These are phyloP conservation scores for Rotaria sp. DNA, from an alignment of 2,888 invertebrate species.

Conservation along the genomic window DNA sequence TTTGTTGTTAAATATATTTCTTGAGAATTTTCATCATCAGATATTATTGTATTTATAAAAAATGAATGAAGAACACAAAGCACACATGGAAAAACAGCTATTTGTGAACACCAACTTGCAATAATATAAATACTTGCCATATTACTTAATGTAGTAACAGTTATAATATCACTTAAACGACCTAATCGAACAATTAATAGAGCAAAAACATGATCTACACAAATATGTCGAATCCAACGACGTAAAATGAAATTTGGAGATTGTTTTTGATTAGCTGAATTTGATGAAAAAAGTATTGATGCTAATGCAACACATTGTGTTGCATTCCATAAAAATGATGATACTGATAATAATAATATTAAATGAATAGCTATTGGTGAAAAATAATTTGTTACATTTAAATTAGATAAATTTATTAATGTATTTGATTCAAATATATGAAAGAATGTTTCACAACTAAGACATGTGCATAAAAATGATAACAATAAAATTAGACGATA, in stretches of 20 bases:
- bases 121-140: not conserved
- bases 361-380: not conserved
- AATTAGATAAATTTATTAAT: not conserved
- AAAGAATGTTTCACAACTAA: not conserved
- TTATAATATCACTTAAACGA: too few relatives aligned
- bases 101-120: not conserved
- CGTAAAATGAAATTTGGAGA: not conserved
- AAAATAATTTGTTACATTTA: not conserved
- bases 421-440: not conserved
- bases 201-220: not conserved
- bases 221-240: not conserved
- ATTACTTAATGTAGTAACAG: too few relatives aligned
- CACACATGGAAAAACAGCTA: not conserved
- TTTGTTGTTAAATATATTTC: too few relatives aligned
- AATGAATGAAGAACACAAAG: not conserved
- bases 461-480: not conserved
- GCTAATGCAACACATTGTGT: not conserved
- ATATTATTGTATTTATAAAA: too few relatives aligned
- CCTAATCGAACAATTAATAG: too few relatives aligned
- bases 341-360: not conserved
- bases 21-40: too few relatives aligned
- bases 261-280: not conserved
- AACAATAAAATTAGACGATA: not conserved
- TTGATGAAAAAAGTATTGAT: not conserved
- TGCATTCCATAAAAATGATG: not conserved